Conservation (phyloP, 2,113 vertebrate genomes). For the Cnemophilus loriae region DNA sequence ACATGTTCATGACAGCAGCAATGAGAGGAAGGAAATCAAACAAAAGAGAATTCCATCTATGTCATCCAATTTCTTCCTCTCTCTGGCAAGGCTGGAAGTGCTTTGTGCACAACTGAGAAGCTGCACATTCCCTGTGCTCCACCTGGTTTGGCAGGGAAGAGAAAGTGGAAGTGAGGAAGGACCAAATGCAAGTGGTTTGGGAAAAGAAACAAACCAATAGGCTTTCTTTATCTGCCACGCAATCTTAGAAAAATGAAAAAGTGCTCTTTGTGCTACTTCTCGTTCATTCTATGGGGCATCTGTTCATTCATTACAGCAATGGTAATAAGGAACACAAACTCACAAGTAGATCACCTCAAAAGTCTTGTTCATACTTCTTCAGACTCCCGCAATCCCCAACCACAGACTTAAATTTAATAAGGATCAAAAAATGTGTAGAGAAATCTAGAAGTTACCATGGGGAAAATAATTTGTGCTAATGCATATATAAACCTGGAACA, state of each 20-base stretch:
- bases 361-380: not conserved
- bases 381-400: not conserved
- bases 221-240: not conserved
- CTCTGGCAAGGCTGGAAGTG: not conserved
- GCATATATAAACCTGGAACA: not conserved
- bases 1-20: slow-evolving; percentile 28
- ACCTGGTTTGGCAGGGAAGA: not conserved
- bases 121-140: not conserved
- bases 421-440: not conserved
- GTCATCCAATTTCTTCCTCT: not conserved
- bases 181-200: not conserved
- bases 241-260: not conserved
- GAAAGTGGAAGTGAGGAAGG: not conserved
- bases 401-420: not conserved
- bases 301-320: not conserved
- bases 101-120: not conserved
- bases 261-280: not conserved
- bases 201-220: not conserved
- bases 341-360: not conserved
- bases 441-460: not conserved
- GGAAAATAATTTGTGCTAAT: not conserved
- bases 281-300: not conserved
- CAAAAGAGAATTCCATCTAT: slow-evolving; percentile 24
- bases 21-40: slow-evolving; percentile 36
- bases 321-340: not conserved